phyloP scores from a whole-genome alignment of 1,140 invertebrate genomes.

The Atta colombica region DNA sequence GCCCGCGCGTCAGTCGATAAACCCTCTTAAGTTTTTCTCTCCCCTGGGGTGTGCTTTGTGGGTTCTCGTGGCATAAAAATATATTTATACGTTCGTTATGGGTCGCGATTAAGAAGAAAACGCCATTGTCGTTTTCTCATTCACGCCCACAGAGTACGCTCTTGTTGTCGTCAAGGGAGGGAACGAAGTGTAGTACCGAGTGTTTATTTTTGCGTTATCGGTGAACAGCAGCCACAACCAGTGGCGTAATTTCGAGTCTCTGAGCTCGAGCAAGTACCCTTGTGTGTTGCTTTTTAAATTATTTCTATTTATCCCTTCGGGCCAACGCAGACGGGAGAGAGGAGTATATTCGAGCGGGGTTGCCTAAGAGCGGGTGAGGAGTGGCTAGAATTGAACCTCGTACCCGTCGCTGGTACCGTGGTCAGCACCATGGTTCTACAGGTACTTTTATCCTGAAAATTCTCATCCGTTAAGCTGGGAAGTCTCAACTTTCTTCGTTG shows the following conservation, averaged over 20 bases:
- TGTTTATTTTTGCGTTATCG: constrained; percentile 41
- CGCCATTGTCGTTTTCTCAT: not conserved
- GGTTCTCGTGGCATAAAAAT: not conserved
- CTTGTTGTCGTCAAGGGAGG: not conserved
- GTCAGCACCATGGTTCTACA: constrained; percentile 94
- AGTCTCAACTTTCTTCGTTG: constrained; percentile 56
- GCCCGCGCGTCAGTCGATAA: constrained; percentile 40
- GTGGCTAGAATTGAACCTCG: constrained; percentile 97
- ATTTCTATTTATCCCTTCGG: constrained; percentile 71
- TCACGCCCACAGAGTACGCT: not conserved
- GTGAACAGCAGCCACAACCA: constrained; percentile 40
- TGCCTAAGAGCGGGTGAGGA: constrained; percentile 97
- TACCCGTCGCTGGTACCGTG: constrained; percentile 94
- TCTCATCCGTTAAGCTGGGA: constrained; percentile 19
- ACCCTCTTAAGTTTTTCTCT: constrained; percentile 35
- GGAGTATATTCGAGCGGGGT: constrained; percentile 97
- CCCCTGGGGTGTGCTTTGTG: not conserved
- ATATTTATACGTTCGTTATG: not conserved
- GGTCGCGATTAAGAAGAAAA: constrained; percentile 32
- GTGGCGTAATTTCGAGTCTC: constrained; percentile 37
- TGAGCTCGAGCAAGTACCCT: constrained; percentile 20
- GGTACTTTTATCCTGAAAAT: constrained; percentile 87
- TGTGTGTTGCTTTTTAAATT: constrained; percentile 67
- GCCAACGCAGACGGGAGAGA: constrained; percentile 90
- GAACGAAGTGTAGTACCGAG: not conserved